Conservation (phyloP, 2,888 invertebrate species). For the Limenitis camilla region DNA sequence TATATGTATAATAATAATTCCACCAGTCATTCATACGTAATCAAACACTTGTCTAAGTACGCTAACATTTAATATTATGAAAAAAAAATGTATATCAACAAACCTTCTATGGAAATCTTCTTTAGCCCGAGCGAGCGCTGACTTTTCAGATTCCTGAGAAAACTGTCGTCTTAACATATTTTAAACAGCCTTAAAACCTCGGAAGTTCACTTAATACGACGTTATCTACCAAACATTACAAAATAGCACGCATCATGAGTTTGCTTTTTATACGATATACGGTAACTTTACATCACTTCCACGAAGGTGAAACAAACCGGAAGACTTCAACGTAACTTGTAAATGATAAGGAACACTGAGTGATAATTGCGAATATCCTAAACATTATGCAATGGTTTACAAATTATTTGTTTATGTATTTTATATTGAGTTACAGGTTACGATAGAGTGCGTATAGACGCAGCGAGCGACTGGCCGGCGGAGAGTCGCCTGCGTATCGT, state of each 20-base stretch:
- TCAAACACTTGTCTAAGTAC: too few relatives aligned
- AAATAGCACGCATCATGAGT: conserved; percentile 4
- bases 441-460: neutral
- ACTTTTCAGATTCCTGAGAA: conserved; percentile 64
- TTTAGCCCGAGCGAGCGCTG: conserved; percentile 51
- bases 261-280: conserved; percentile 9
- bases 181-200: conserved; percentile 1
- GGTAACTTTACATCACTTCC: conserved; percentile 8
- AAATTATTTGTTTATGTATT: neutral
- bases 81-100: conserved; percentile 5
- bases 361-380: neutral
- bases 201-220: neutral
- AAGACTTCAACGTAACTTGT: conserved; percentile 10
- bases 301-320: conserved; percentile 25
- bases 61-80: too few relatives aligned
- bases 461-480: conserved; percentile 30
- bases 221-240: conserved; percentile 2
- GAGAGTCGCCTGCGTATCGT: conserved; percentile 36
- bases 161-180: conserved; percentile 57
- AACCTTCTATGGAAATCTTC: conserved; percentile 63
- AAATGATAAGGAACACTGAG: neutral
- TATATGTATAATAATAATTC: too few relatives aligned
- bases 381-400: neutral
- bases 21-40: too few relatives aligned
- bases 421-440: neutral